phyloP scores from a whole-genome alignment of 2,888 invertebrate species.

The Charanyca ferruginea region DNA sequence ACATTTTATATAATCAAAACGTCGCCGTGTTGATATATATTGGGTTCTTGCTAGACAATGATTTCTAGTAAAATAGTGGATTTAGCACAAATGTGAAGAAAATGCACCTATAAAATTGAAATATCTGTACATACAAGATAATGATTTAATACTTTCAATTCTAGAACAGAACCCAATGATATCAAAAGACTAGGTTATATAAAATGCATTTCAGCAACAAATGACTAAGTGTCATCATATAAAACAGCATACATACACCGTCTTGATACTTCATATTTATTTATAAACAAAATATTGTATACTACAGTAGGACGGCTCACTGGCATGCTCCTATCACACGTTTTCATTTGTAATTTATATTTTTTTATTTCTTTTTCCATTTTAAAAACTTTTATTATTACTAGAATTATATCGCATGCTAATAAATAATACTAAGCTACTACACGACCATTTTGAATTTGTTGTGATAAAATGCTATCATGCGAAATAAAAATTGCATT shows the following conservation, averaged over 20 bases:
- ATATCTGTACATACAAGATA: conserved; percentile 26
- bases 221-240: conserved; percentile 58
- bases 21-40: conserved; percentile 7
- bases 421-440: conserved; percentile 88
- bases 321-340: conserved; percentile 80
- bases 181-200: conserved; percentile 51
- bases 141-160: conserved; percentile 22
- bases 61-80: neutral
- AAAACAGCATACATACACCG: conserved; percentile 66
- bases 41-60: conserved; percentile 9
- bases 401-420: conserved; percentile 85
- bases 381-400: conserved; percentile 70
- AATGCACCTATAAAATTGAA: conserved; percentile 33
- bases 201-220: conserved; percentile 59
- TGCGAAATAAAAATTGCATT: conserved; percentile 38
- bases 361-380: conserved; percentile 73
- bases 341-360: conserved; percentile 73
- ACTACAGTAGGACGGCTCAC: conserved; percentile 79
- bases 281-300: conserved; percentile 66
- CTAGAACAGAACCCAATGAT: conserved; percentile 2
- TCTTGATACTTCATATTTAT: conserved; percentile 61
- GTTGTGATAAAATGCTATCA: conserved; percentile 55
- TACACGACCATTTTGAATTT: conserved; percentile 74
- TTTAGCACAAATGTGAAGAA: conserved; percentile 32
- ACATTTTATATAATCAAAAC: conserved; percentile 61